Evolutionary conservation across 2,888 invertebrate genomes (phyloP).

Genomic region (Megastigmus dorsalis): DNA sequence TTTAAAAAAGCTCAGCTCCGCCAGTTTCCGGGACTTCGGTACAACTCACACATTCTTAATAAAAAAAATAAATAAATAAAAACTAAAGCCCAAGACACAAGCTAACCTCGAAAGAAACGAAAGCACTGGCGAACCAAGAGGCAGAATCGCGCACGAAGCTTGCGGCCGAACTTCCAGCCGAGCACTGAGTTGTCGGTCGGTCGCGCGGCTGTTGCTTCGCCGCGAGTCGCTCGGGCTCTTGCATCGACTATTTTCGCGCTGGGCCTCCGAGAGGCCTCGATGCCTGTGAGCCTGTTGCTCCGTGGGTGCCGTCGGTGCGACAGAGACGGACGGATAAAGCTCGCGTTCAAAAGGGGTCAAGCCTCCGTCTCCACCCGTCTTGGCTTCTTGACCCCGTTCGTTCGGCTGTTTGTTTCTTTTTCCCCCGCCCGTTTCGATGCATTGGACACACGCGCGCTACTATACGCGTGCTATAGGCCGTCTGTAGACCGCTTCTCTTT

Average conservation of each 20-base stretch:
- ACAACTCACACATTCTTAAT: too few relatives aligned
- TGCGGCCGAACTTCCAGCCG: constrained; percentile 19
- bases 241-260: constrained; percentile 32
- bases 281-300: constrained; percentile 31
- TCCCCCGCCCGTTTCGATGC: neutral
- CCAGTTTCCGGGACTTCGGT: too few relatives aligned
- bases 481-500: too few relatives aligned
- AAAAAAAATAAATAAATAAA: too few relatives aligned
- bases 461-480: too few relatives aligned
- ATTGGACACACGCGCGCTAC: neutral
- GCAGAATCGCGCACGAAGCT: neutral
- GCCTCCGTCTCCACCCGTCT: neutral
- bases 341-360: neutral
- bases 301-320: neutral
- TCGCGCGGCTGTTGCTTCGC: neutral
- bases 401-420: too few relatives aligned
- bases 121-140: too few relatives aligned
- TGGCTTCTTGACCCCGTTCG: constrained; percentile 16
- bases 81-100: too few relatives aligned
- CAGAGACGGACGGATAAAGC: neutral
- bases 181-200: constrained; percentile 5
- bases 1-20: too few relatives aligned
- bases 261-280: neutral
- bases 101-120: too few relatives aligned
- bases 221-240: too few relatives aligned